These are phyloP conservation scores for Ptychobarbus kaznakovi DNA, from an alignment of 2,797 vertebrate species.

Conservation along the genomic window DNA sequence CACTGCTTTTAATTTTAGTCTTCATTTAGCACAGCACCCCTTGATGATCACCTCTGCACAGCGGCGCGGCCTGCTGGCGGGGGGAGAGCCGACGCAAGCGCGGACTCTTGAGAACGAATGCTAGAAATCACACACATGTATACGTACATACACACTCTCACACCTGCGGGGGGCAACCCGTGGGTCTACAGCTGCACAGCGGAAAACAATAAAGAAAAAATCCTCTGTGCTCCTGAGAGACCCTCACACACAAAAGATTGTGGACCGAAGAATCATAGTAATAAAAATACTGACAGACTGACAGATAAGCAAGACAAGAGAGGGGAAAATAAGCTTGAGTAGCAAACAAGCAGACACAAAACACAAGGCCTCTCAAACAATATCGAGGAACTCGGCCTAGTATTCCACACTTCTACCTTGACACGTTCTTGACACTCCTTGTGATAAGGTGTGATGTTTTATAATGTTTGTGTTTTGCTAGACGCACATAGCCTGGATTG, in stretches of 20 bases:
- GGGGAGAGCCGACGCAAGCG: constrained; percentile 11
- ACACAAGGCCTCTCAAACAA: constrained; percentile 44
- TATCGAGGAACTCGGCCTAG: constrained; percentile 43
- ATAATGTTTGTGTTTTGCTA: constrained; percentile 59
- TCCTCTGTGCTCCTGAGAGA: constrained; percentile 63
- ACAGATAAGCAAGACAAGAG: constrained; percentile 30
- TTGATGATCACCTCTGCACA: constrained; percentile 50
- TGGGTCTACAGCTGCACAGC: constrained; percentile 74
- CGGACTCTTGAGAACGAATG: constrained; percentile 18
- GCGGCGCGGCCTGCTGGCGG: constrained; percentile 58
- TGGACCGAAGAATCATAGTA: constrained; percentile 42
- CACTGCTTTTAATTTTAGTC: constrained; percentile 63
- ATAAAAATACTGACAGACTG: constrained; percentile 42
- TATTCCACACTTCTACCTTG: constrained; percentile 51
- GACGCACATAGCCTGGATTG: constrained; percentile 51
- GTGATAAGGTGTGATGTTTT: constrained; percentile 61
- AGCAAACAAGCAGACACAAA: constrained; percentile 59
- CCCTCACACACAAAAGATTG: constrained; percentile 35
- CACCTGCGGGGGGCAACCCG: constrained; percentile 66
- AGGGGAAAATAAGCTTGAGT: constrained; percentile 43
- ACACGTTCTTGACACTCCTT: constrained; percentile 60
- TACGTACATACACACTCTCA: constrained; percentile 49
- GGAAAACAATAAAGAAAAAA: constrained; percentile 74
- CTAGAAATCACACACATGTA: constrained; percentile 1
- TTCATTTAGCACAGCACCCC: constrained; percentile 54